phyloP scores from a whole-genome alignment of 2,888 invertebrate species.

The Steinernema carpocapsae region DNA sequence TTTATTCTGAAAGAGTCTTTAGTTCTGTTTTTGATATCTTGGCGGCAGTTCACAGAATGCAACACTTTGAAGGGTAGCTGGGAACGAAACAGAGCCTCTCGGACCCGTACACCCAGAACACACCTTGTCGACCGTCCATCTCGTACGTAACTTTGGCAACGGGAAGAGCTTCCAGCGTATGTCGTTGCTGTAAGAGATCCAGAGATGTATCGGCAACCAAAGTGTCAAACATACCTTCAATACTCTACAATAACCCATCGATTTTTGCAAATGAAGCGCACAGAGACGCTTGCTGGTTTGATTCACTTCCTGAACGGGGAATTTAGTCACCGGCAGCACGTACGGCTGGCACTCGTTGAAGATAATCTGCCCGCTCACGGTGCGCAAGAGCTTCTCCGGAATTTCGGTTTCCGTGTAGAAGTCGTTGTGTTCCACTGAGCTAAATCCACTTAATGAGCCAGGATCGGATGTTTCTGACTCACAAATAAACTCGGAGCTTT shows the following conservation, averaged over 20 bases:
- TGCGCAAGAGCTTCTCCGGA: conserved; percentile 57
- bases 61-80: conserved; percentile 67
- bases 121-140: conserved; percentile 58
- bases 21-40: neutral
- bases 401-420: conserved; percentile 64
- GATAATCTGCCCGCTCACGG: conserved; percentile 46
- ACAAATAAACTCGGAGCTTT: conserved; percentile 67
- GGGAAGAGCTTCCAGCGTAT: conserved; percentile 62
- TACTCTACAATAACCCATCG: conserved; percentile 63
- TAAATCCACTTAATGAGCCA: conserved; percentile 45
- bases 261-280: conserved; percentile 64
- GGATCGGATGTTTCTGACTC: conserved; percentile 41
- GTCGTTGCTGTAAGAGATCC: conserved; percentile 63
- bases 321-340: conserved; percentile 61
- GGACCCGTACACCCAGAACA: conserved; percentile 68
- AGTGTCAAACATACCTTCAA: conserved; percentile 40
- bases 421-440: conserved; percentile 62
- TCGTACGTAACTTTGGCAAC: conserved; percentile 63
- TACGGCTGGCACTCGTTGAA: conserved; percentile 26
- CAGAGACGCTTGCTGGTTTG: conserved; percentile 63
- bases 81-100: conserved; percentile 66
- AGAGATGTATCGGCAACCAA: neutral
- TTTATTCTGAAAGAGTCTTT: neutral
- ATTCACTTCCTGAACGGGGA: conserved; percentile 64
- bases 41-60: conserved; percentile 45